Percentiles rank a stretch among this genome's conserved stretches.
Conservation (phyloP, 2,113 vertebrate species). For the Melanocharis versteri region DNA sequence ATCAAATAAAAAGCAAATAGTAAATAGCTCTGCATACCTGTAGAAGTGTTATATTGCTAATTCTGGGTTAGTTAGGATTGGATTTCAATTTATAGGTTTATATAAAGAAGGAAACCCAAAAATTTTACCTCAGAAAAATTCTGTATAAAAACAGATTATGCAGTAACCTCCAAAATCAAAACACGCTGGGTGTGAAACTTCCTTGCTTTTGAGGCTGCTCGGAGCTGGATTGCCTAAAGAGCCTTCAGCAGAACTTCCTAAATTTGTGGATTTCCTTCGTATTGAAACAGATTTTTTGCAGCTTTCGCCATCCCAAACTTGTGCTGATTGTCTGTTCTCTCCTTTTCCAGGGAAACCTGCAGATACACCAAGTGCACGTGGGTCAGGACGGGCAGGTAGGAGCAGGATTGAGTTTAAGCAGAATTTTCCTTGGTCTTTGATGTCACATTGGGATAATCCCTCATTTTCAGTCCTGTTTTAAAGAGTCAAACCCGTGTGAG, state of each 20-base stretch:
- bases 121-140: neutral
- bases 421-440: neutral
- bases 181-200: neutral
- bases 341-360: conserved; percentile 88
- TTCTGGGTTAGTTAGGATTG: neutral
- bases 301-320: neutral
- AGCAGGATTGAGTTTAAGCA: neutral
- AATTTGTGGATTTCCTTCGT: neutral
- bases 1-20: neutral
- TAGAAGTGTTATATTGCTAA: neutral
- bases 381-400: conserved; percentile 97
- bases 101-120: neutral
- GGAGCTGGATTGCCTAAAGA: neutral
- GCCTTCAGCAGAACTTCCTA: neutral
- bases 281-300: neutral
- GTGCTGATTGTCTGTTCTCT: neutral
- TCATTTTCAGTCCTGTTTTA: neutral
- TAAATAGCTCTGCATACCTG: neutral
- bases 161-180: neutral
- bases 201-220: neutral
- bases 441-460: neutral
- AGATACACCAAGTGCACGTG: conserved; percentile 95
- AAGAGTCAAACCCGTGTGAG: neutral
- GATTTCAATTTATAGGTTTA: neutral
- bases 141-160: neutral